Evolutionary conservation across 2,113 vertebrate species (phyloP).

Genomic region (Bucco capensis): DNA sequence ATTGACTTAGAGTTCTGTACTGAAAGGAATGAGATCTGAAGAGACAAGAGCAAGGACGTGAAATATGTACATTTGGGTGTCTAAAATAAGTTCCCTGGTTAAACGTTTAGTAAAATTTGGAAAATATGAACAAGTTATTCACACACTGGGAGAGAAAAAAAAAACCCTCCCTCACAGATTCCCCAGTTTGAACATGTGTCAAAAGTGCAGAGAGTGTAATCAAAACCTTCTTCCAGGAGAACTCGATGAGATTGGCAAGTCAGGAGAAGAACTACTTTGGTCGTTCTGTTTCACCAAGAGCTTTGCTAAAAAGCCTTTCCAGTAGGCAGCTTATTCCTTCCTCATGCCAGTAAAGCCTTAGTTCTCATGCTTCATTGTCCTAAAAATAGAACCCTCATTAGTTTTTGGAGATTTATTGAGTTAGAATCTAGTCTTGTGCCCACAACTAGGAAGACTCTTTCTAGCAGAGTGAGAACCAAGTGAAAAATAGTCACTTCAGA

Average conservation of each 20-base stretch:
- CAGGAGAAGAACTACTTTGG: not conserved
- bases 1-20: not conserved
- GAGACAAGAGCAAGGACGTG: not conserved
- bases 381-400: conserved; percentile 42
- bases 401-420: not conserved
- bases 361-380: not conserved
- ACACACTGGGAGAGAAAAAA: not conserved
- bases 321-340: not conserved
- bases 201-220: not conserved
- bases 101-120: not conserved
- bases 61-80: not conserved
- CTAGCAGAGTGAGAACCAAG: not conserved
- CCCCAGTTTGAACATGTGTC: not conserved
- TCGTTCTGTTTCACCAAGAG: not conserved
- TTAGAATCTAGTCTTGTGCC: not conserved
- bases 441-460: not conserved
- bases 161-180: not conserved
- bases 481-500: conserved; percentile 3
- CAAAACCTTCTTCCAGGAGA: not conserved
- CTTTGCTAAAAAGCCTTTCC: not conserved
- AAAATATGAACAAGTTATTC: not conserved
- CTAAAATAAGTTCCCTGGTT: not conserved
- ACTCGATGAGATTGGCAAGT: not conserved
- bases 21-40: not conserved
- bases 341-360: not conserved